Evolutionary conservation across 1,140 invertebrate genomes (phyloP).

Genomic region (Formica selysi): DNA sequence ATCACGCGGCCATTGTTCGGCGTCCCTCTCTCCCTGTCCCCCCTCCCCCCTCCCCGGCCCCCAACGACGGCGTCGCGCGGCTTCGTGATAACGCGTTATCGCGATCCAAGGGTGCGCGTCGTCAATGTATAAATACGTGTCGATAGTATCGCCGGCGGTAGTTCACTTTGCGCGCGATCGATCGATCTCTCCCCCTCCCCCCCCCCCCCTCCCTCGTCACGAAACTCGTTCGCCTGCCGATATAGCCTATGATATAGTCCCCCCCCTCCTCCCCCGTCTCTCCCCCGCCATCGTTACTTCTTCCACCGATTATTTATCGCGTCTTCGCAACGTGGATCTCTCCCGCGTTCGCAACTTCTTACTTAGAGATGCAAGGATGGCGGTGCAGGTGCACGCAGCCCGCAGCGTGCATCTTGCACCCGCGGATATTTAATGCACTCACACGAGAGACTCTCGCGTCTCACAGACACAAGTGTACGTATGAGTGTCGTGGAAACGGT

Average conservation of each 20-base stretch:
- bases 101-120: constrained; percentile 66
- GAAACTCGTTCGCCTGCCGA: not conserved
- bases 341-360: constrained; percentile 6
- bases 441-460: not conserved
- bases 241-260: not conserved
- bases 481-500: not conserved
- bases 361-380: constrained; percentile 4
- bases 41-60: too few relatives aligned
- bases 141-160: constrained; percentile 59
- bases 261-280: too few relatives aligned
- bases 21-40: not conserved
- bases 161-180: constrained; percentile 60
- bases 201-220: too few relatives aligned
- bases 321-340: constrained; percentile 6
- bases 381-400: constrained; percentile 28
- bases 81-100: constrained; percentile 67
- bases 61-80: not conserved
- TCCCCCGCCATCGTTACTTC: not conserved
- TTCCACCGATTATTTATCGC: constrained; percentile 37
- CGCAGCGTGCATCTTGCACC: constrained; percentile 17
- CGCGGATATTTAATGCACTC: constrained; percentile 30
- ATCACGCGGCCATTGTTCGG: constrained; percentile 68
- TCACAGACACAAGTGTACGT: not conserved
- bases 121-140: constrained; percentile 63
- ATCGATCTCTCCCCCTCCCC: constrained; percentile 47